Evolutionary conservation across 2,797 vertebrate genomes (phyloP), one percentile per base, ranked within the genome.

Genomic region (Danio jaintianensis): DNA sequence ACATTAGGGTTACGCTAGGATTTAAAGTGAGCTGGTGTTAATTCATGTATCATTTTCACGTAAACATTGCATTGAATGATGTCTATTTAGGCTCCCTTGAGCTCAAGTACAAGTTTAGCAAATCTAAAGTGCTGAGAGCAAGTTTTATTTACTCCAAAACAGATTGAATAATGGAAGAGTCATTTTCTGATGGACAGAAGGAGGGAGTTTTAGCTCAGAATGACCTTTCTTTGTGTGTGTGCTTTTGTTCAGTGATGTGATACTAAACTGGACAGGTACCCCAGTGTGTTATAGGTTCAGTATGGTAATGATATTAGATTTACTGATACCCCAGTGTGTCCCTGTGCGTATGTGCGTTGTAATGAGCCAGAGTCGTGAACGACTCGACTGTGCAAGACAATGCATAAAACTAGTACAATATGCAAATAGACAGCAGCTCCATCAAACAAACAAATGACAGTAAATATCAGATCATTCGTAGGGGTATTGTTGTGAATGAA

Each of bases 261-360:
- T 80, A 75, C 85, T 80, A 80, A 86, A 80, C 20, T 75, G 71
- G 47, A 82, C 78, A 77, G 74, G 82, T 70, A 80, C 73, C 69
- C 42, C 20, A 55, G 38, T 70, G 20, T 79, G 58, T 83, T 82
- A 80, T 80, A 78, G 80, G 67, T 75, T 58, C 50, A 55, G 43
- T 66, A 80, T 79, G 63, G 75, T 79, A 83, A 81, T 83, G 69
- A 45, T 82, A 80, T 84, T 82, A 82, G 78, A 81, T 72, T 75
- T 80, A 75, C 75, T 80, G 79, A 75, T 71, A 58, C 82, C 55
- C 64, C n/a, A 12, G 48, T 50, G 47, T 53, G 36, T 77, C n/a
- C 70, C 42, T 42, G 43, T 70, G 68, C 40, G 63, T 66, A 52
- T 66, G 68, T 84, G 48, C 18, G 42, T 50, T 77, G 22, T 83